A percentile compares a stretch with the other conserved stretches of the same genome.
Evolutionary conservation across 2,113 vertebrate genomes (phyloP).

Genomic region (Atractosteus spatula): DNA sequence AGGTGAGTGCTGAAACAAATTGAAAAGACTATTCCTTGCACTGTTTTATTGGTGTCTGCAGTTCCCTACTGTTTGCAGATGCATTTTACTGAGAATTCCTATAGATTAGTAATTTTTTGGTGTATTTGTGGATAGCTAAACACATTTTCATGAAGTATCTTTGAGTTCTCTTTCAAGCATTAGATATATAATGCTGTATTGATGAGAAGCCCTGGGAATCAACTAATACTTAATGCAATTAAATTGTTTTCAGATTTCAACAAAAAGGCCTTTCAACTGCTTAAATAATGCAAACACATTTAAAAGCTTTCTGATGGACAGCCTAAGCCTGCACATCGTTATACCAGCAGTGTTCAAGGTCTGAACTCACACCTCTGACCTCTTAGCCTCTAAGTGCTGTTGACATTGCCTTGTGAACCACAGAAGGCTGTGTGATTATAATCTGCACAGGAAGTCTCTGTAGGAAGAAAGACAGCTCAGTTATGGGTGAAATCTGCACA

Average conservation of each 20-base stretch:
- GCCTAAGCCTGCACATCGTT: conserved; percentile 65
- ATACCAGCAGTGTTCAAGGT: conserved; percentile 43
- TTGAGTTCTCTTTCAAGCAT: conserved; percentile 33
- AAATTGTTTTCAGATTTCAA: conserved; percentile 71
- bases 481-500: conserved; percentile 51
- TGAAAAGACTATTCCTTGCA: too few relatives aligned
- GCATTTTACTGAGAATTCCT: too few relatives aligned
- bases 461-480: conserved; percentile 35
- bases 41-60: too few relatives aligned
- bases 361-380: conserved; percentile 59
- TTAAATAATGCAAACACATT: conserved; percentile 47
- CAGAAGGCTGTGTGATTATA: conserved; percentile 51
- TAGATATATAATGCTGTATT: conserved; percentile 39
- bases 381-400: conserved; percentile 53
- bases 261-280: conserved; percentile 61
- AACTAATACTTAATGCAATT: conserved; percentile 58
- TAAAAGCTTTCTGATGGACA: conserved; percentile 37
- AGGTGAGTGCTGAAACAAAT: too few relatives aligned
- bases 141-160: conserved; percentile 11
- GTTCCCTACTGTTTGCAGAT: too few relatives aligned
- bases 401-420: conserved; percentile 46
- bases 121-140: too few relatives aligned
- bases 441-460: conserved; percentile 44
- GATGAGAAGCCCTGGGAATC: conserved; percentile 58
- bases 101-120: too few relatives aligned